Evolutionary conservation across 1,140 invertebrate genomes (phyloP).

Genomic region (honey bee (Apis mellifera)): Amel_HAv3.1 CM009932.2:8309501-8310000

Average conservation of each 20-base stretch:
- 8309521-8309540: slow-evolving; percentile 39
- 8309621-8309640: slow-evolving; percentile 60
- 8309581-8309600: slow-evolving; percentile 64
- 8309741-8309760: slow-evolving; percentile 55
- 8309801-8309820: slow-evolving; percentile 47
- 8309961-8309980: too few species aligned
- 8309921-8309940: slow-evolving; percentile 30
- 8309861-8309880: background rate
- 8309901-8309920: slow-evolving; percentile 13
- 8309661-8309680: slow-evolving; percentile 63
- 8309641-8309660: slow-evolving; percentile 50
- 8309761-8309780: slow-evolving; percentile 15
- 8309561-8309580: slow-evolving; percentile 57
- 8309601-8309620: slow-evolving; percentile 71
- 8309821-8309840: slow-evolving; percentile 12
- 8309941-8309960: slow-evolving; percentile 6
- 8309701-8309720: slow-evolving; percentile 67
- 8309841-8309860: slow-evolving; percentile 15
- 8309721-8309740: slow-evolving; percentile 63
- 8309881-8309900: slow-evolving; percentile 12
- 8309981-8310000: too few species aligned
- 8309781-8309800: slow-evolving; percentile 38
- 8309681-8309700: slow-evolving; percentile 49
- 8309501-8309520: slow-evolving; percentile 5
- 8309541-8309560: slow-evolving; percentile 71